These are phyloP conservation scores for Brachionus plicatilis DNA, from an alignment of 1,140 invertebrate species.

Conservation along the genomic window DNA sequence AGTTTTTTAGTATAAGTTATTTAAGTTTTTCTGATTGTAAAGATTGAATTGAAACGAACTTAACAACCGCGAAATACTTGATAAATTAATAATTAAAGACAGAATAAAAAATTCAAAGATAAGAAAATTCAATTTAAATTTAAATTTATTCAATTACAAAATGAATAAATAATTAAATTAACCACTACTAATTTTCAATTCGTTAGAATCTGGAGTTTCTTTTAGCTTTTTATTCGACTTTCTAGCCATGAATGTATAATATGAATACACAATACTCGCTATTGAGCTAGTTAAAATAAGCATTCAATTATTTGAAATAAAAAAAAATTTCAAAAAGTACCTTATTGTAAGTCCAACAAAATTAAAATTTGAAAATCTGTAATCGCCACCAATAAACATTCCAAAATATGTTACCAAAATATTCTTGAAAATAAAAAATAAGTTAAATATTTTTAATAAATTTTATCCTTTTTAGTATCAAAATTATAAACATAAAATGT, in stretches of 20 bases:
- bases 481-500: no score
- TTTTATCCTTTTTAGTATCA: no score
- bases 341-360: conserved; percentile 70
- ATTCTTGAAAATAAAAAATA: conserved; percentile 52
- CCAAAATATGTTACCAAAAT: conserved; percentile 64
- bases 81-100: no score
- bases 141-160: no score
- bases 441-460: no score
- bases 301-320: background rate
- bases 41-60: no score
- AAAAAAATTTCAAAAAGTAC: background rate
- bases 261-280: background rate
- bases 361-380: conserved; percentile 83
- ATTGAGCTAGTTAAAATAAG: background rate
- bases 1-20: no score
- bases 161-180: no score
- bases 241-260: background rate
- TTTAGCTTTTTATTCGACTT: background rate
- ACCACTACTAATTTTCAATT: background rate
- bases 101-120: no score
- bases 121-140: no score
- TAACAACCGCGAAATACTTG: no score
- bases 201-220: background rate
- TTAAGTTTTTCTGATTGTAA: no score
- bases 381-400: conserved; percentile 95